Percentiles rank a stretch among this genome's conserved stretches.
Evolutionary conservation across 2,113 vertebrate genomes (phyloP).

Genomic region (Onychostoma macrolepis): DNA sequence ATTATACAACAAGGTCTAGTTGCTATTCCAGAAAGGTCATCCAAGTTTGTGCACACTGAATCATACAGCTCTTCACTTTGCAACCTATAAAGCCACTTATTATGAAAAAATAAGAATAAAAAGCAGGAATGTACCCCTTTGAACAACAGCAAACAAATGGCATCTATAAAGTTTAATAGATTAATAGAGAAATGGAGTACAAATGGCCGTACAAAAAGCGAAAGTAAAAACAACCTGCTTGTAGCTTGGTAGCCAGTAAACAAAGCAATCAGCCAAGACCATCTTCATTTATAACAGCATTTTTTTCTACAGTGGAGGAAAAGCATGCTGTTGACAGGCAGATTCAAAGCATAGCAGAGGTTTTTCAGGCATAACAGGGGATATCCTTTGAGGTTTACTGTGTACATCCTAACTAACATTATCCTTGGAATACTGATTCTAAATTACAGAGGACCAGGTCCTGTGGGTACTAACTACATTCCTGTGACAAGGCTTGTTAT

Average conservation of each 20-base stretch:
- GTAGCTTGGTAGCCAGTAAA: slow-evolving; percentile 41
- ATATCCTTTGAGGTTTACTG: slow-evolving; percentile 31
- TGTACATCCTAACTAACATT: slow-evolving; percentile 19
- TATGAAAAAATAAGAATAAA: slow-evolving; percentile 58
- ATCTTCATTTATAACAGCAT: slow-evolving; percentile 76
- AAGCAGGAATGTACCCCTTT: slow-evolving; percentile 29
- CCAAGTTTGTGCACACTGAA: slow-evolving; percentile 26
- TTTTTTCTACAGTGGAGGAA: not conserved
- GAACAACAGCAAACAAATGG: slow-evolving; percentile 58
- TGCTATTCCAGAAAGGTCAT: slow-evolving; percentile 47
- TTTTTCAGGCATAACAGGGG: not conserved
- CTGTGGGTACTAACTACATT: slow-evolving; percentile 34
- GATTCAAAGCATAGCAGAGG: not conserved
- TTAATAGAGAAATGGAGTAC: slow-evolving; percentile 21
- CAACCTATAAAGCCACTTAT: slow-evolving; percentile 41
- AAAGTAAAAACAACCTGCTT: slow-evolving; percentile 20
- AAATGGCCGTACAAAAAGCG: slow-evolving; percentile 8
- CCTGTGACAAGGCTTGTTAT: slow-evolving; percentile 18
- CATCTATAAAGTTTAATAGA: slow-evolving; percentile 41
- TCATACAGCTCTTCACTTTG: slow-evolving; percentile 56
- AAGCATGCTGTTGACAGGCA: not conserved
- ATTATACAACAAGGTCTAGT: slow-evolving; percentile 45
- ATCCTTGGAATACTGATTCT: slow-evolving; percentile 10
- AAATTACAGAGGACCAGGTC: slow-evolving; percentile 34
- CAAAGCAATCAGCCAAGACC: slow-evolving; percentile 76